Evolutionary conservation across 2,113 vertebrate species (phyloP).

Genomic region (Pelecanoides urinatrix): DNA sequence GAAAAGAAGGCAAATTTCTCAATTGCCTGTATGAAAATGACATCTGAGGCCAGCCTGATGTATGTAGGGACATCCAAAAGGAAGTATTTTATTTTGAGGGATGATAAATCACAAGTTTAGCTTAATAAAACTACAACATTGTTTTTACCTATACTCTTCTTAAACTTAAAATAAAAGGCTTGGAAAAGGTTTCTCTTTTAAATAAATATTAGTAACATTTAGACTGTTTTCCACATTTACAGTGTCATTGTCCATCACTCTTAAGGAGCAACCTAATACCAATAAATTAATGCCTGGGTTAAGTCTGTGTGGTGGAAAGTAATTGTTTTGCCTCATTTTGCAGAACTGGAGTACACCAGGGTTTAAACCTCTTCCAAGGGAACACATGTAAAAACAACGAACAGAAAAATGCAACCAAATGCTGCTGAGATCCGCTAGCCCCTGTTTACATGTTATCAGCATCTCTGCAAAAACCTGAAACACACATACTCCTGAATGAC

Average conservation of each 20-base stretch:
- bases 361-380: background rate
- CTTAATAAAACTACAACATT: background rate
- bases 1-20: background rate
- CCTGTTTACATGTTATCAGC: background rate
- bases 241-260: background rate
- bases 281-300: background rate
- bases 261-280: background rate
- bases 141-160: background rate
- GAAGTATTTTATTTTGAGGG: background rate
- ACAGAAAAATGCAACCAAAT: constrained; percentile 9
- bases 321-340: background rate
- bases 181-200: background rate
- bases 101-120: background rate
- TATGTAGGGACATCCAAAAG: background rate
- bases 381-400: background rate
- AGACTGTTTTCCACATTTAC: background rate
- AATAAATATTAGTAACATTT: background rate
- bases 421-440: background rate
- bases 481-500: background rate
- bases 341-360: background rate
- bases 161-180: background rate
- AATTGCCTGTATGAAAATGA: background rate
- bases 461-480: background rate
- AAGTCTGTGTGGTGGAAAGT: background rate
- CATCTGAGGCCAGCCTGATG: background rate